Base-by-base conservation (phyloP, 2,888 invertebrate species). In the Perizoma affinitatum region DNA sequence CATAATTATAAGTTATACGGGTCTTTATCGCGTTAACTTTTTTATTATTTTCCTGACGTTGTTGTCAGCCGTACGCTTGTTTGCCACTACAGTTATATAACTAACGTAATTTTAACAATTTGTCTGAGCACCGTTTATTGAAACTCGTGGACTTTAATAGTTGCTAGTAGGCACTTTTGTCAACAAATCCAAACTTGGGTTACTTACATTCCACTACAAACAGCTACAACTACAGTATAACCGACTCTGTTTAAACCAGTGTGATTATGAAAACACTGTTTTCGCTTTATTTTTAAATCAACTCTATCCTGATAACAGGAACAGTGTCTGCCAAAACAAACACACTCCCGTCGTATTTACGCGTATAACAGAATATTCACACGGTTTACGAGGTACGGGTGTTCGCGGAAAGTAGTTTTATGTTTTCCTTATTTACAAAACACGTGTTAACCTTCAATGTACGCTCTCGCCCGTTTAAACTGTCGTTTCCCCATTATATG, bases 391-490 rank as follows among this genome's bases (percentile, higher is more conserved):
- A 60, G 49, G 34, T 10, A 51, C 11, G 11, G n/a, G 11, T 34
- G 51, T 51, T 56, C 61, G 40, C 56, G 44, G 61, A 53, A 61
- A 48, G 47, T 44, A 6, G 48, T 43, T 51, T 52, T 38, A 54
- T 58, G 52, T 69, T 74, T 74, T 70, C 74, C 72, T 70, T 75
- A 67, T 74, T 74, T 69, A 73, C 69, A 52, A 65, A 70, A 67
- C 69, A 65, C 58, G 67, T 59, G 69, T 68, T 65, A 53, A 54
- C 38, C 58, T 51, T 55, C 47, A 44, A 38, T 51, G 36, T 54
- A 34, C 9, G 35, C 49, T 54, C 42, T 22, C 22, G 22, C 22
- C n/a, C 22, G 8, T 11, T 48, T 34, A 34, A 35, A 44, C 5
- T 58, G 52, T 43, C 52, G 42, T 52, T 52, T 52, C 58, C 42